Evolutionary conservation across 1,140 invertebrate species (phyloP).

Genomic region (Zaprionus vittiger): DNA sequence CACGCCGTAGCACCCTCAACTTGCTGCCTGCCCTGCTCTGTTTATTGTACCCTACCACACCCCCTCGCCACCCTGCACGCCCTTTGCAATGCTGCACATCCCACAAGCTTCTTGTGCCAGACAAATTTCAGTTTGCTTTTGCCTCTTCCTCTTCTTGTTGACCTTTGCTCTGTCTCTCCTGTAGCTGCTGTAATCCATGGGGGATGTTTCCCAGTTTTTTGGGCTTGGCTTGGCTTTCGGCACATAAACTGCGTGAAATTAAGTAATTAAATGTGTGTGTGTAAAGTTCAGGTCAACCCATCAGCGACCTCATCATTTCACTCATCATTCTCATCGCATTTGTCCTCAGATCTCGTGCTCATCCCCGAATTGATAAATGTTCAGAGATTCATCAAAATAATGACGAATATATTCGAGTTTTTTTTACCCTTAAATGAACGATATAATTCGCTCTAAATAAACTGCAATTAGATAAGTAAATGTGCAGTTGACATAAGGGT

Average conservation of each 20-base stretch:
- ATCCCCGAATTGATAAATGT: conserved; percentile 44
- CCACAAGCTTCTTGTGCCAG: conserved; percentile 19
- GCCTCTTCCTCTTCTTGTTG: conserved; percentile 2
- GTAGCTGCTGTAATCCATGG: conserved; percentile 17
- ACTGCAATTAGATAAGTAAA: not conserved
- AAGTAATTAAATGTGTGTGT: conserved; percentile 69
- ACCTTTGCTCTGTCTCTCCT: not conserved
- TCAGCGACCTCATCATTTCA: conserved; percentile 29
- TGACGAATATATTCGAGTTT: not conserved
- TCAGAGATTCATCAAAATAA: conserved; percentile 50
- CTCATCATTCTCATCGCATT: not conserved
- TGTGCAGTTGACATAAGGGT: not conserved
- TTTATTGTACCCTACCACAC: not conserved
- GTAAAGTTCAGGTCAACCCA: conserved; percentile 44
- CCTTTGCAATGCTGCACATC: conserved; percentile 30
- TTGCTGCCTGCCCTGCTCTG: conserved; percentile 8
- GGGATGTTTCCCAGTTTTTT: conserved; percentile 27
- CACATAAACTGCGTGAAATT: conserved; percentile 78
- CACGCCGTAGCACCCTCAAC: conserved; percentile 26
- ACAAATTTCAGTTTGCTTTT: conserved; percentile 21
- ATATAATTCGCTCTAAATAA: not conserved
- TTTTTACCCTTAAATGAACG: not conserved
- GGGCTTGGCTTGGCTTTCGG: conserved; percentile 62
- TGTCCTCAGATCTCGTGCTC: not conserved
- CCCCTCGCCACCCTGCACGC: not conserved